A percentile compares a stretch with the other conserved stretches of the same genome.
Conservation (phyloP, 2,113 vertebrate species). For the Phaethornis superciliosus region DNA sequence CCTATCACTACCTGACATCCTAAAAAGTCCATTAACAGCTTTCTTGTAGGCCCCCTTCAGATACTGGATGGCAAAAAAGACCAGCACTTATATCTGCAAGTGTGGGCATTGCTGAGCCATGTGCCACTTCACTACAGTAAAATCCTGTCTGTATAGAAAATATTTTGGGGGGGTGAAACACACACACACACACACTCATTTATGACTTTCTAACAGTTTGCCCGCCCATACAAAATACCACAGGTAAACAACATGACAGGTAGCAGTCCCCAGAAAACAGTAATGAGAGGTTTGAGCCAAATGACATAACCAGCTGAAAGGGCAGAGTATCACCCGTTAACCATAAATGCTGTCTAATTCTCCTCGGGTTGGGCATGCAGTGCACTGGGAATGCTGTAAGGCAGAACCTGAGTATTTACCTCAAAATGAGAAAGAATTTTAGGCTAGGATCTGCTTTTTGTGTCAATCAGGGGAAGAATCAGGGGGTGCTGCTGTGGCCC, state of each 20-base stretch:
- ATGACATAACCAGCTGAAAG: neutral
- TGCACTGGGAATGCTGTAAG: neutral
- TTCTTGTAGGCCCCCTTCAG: too few species aligned
- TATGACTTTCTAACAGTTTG: neutral
- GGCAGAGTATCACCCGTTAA: neutral
- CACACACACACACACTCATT: neutral
- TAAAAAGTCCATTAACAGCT: too few species aligned
- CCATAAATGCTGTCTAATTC: neutral
- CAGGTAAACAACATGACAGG: neutral
- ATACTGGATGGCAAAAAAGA: too few species aligned
- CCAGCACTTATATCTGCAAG: neutral
- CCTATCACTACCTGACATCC: too few species aligned
- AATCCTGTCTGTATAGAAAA: neutral
- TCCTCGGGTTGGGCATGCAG: neutral
- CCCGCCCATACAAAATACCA: neutral
- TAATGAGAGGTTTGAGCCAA: neutral
- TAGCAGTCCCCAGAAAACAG: neutral
- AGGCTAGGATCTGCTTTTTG: neutral
- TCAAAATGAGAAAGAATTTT: neutral
- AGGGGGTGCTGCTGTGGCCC: neutral
- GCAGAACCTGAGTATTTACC: neutral
- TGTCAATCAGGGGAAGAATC: neutral
- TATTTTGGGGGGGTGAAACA: neutral
- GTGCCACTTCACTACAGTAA: neutral
- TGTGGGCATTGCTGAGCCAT: fast-evolving